A percentile compares a stretch with the other conserved stretches of the same genome.
Evolutionary conservation across 2,888 invertebrate species (phyloP).

Genomic region (Clostera curtula): DNA sequence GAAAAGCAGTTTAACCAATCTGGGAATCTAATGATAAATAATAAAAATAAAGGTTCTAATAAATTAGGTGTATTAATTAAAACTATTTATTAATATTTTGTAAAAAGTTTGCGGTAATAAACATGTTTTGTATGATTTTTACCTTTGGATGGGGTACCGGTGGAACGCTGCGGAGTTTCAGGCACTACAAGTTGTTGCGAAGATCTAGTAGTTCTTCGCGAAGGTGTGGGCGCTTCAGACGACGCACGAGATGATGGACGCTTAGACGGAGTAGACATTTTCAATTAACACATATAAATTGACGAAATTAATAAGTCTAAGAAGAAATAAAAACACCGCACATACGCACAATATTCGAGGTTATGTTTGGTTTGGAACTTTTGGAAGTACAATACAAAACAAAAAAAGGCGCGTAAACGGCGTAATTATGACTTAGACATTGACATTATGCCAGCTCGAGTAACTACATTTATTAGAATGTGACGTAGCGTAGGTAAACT

Average conservation of each 20-base stretch:
- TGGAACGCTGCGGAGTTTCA: conserved; percentile 64
- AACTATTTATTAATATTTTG: background rate
- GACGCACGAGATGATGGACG: conserved; percentile 61
- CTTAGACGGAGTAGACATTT: conserved; percentile 62
- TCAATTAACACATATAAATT: conserved; percentile 2
- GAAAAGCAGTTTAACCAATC: background rate
- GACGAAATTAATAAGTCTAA: background rate
- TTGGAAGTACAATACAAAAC: too few species aligned
- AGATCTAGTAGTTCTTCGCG: conserved; percentile 53
- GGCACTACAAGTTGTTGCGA: conserved; percentile 66
- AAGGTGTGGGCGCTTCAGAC: conserved; percentile 63
- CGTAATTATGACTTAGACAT: too few species aligned
- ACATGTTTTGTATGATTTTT: too few species aligned
- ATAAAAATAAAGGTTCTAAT: too few species aligned
- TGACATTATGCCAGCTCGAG: too few species aligned
- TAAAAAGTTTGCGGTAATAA: too few species aligned
- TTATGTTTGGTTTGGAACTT: too few species aligned
- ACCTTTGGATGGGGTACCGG: conserved; percentile 61
- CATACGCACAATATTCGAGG: too few species aligned
- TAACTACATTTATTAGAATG: too few species aligned
- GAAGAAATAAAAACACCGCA: background rate
- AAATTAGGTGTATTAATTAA: background rate
- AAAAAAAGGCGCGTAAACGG: too few species aligned
- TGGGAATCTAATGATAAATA: too few species aligned
- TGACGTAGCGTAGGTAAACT: too few species aligned